Evolutionary conservation across 2,797 vertebrate genomes (phyloP).

Genomic region (Lacerta bilineata): DNA sequence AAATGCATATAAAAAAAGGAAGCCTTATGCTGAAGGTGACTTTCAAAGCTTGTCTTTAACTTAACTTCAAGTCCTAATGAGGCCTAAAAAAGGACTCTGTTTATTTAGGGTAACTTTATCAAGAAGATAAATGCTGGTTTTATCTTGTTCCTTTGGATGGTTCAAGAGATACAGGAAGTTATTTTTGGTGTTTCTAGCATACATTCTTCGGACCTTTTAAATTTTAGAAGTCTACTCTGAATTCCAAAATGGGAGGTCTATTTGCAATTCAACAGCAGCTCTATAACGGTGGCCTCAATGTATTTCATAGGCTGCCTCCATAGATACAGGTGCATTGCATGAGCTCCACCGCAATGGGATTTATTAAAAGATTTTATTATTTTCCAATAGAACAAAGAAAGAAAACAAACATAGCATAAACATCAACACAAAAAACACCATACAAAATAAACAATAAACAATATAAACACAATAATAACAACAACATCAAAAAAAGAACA

Average conservation of each 20-base stretch:
- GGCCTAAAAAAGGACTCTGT: background rate
- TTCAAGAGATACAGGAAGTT: background rate
- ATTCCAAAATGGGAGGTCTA: background rate
- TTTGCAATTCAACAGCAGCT: background rate
- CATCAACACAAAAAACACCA: no score
- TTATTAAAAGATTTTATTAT: no score
- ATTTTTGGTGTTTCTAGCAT: background rate
- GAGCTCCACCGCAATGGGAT: background rate
- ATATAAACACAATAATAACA: no score
- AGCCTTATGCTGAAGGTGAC: background rate
- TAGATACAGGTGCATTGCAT: background rate
- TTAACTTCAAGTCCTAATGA: background rate
- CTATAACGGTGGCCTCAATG: background rate
- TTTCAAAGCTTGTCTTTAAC: slow-evolving; percentile 26
- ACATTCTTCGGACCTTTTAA: background rate
- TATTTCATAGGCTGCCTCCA: background rate
- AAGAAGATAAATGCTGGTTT: slow-evolving; percentile 22
- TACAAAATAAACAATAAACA: no score
- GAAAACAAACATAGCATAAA: no score
- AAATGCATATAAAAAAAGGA: background rate
- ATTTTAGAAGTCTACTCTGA: slow-evolving; percentile 14
- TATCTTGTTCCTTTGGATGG: slow-evolving; percentile 6
- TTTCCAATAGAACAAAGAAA: no score
- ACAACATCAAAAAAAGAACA: no score
- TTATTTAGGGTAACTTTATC: slow-evolving; percentile 16